Percentiles rank a stretch among this genome's conserved stretches.
Conservation (phyloP, 2,797 vertebrate genomes). For the Eurystomus glaucurus region DNA sequence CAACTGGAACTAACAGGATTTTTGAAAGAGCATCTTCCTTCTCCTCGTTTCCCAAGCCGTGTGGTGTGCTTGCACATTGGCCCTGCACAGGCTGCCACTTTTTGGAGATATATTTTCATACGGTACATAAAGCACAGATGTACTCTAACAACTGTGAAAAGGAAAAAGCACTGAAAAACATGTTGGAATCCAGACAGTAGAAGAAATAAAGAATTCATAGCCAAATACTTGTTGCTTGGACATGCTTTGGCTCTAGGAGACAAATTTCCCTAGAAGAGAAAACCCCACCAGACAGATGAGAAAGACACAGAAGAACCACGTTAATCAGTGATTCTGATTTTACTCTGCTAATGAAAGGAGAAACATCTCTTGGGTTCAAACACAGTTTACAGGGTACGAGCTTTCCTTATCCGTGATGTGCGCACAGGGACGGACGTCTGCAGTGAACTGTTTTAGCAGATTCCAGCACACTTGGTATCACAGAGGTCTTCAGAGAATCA, state of each 20-base stretch:
- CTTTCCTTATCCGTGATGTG: background rate
- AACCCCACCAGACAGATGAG: background rate
- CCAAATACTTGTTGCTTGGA: background rate
- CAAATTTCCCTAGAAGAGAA: background rate
- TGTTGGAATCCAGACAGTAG: background rate
- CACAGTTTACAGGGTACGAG: background rate
- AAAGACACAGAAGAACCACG: background rate
- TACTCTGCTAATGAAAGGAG: background rate
- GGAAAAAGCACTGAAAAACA: background rate
- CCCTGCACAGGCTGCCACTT: background rate
- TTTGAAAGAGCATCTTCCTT: background rate
- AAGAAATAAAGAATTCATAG: background rate
- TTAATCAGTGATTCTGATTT: background rate
- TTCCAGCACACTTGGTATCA: background rate
- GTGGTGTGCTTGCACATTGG: background rate
- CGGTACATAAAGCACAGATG: background rate
- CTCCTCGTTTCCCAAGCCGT: background rate
- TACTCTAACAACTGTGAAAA: background rate
- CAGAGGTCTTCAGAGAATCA: background rate
- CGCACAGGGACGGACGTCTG: background rate
- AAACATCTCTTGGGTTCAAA: background rate
- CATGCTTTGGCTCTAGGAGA: background rate
- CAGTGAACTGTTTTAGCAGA: background rate
- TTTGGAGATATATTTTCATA: background rate
- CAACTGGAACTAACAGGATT: background rate